phyloP scores from a whole-genome alignment of 2,113 vertebrate genomes.

The Vireo altiloquus region DNA sequence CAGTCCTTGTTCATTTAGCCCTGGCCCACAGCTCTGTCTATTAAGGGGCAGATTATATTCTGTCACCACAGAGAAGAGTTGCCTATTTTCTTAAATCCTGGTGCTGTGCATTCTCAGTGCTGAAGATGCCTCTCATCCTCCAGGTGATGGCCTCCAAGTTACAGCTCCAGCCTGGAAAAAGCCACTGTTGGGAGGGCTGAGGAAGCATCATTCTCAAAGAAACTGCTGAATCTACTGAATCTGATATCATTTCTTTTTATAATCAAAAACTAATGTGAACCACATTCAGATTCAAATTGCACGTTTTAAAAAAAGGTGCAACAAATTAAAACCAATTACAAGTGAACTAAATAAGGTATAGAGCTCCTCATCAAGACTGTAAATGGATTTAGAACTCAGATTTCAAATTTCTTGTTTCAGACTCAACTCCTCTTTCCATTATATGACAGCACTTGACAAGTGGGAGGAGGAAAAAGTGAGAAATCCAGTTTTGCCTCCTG shows the following conservation, averaged over 20 bases:
- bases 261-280: not conserved
- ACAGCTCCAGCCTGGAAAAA: not conserved
- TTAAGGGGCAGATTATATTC: not conserved
- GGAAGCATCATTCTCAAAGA: not conserved
- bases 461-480: not conserved
- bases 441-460: not conserved
- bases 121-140: not conserved
- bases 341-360: constrained; percentile 8
- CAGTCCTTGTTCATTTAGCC: not conserved
- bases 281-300: not conserved
- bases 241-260: not conserved
- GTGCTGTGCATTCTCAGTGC: not conserved
- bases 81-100: not conserved
- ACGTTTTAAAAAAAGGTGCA: not conserved
- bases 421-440: not conserved
- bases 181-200: not conserved
- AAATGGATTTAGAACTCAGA: constrained; percentile 3
- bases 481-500: not conserved
- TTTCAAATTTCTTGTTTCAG: not conserved
- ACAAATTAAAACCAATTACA: constrained; percentile 20
- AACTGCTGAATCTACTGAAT: not conserved
- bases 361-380: not conserved
- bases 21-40: not conserved
- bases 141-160: not conserved
- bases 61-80: not conserved